These are phyloP conservation scores for Coronaproctus castanopsis DNA, from an alignment of 2,888 invertebrate species.

Conservation along the genomic window DNA sequence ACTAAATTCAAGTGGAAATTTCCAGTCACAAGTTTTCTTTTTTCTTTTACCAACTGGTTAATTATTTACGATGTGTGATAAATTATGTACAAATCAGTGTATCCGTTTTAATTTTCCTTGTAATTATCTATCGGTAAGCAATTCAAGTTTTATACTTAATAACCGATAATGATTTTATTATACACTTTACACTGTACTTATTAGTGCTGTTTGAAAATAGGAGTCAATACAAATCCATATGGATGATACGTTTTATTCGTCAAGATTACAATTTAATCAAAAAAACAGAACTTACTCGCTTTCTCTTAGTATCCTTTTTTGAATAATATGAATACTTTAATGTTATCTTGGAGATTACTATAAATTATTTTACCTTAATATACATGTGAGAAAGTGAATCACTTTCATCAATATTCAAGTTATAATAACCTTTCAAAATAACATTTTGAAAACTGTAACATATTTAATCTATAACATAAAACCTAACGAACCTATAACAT, in stretches of 20 bases:
- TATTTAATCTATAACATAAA: no score
- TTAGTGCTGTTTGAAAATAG: no score
- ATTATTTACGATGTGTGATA: slow-evolving; percentile 61
- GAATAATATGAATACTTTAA: background rate
- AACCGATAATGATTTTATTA: no score
- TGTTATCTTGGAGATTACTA: background rate
- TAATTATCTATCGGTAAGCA: slow-evolving; percentile 58
- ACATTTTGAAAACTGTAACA: no score
- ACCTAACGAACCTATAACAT: no score
- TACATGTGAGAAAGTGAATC: no score
- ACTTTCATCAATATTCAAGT: no score
- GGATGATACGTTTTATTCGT: background rate
- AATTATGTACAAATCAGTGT: slow-evolving; percentile 55
- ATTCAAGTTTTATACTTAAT: no score
- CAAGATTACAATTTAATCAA: background rate
- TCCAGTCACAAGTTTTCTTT: slow-evolving; percentile 25
- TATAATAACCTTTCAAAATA: no score
- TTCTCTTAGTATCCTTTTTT: slow-evolving; percentile 4
- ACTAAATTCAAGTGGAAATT: slow-evolving; percentile 3
- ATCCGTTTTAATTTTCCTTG: slow-evolving; percentile 66
- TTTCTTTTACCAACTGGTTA: slow-evolving; percentile 69
- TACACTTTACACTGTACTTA: no score
- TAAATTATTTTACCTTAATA: no score
- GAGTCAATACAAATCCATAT: no score
- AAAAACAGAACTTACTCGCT: background rate